These are phyloP conservation scores for Perodicticus potto DNA, from an alignment of 2,797 vertebrate genomes.

Conservation along the genomic window DNA sequence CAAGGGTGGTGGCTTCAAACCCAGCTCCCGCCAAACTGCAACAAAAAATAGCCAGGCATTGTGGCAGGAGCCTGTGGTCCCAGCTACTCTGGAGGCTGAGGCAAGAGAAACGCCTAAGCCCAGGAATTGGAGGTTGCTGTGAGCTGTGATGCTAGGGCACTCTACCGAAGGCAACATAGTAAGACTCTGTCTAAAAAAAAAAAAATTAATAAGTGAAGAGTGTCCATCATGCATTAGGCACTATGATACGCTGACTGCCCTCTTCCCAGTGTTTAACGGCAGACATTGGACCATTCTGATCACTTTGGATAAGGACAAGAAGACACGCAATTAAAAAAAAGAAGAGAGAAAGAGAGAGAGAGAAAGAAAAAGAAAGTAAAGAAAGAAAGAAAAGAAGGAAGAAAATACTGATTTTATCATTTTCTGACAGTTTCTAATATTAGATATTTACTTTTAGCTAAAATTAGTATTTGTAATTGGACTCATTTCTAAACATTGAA, in stretches of 20 bases:
- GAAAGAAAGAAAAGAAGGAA: neutral
- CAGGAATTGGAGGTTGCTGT: no score
- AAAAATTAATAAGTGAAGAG: neutral
- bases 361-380: neutral
- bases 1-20: no score
- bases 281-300: constrained; percentile 1
- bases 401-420: constrained; percentile 21
- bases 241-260: neutral
- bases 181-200: no score
- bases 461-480: constrained; percentile 53
- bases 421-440: constrained; percentile 47
- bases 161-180: no score
- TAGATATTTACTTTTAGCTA: constrained; percentile 51
- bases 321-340: neutral
- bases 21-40: no score
- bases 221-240: neutral
- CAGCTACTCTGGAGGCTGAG: no score
- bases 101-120: no score
- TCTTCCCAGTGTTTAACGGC: neutral
- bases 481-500: constrained; percentile 48
- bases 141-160: no score
- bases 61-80: no score
- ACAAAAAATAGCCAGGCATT: no score
- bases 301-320: constrained; percentile 20
- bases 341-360: neutral